A percentile compares a stretch with the other conserved stretches of the same genome.
Conservation (phyloP, 1,140 invertebrate genomes). For the Drosophila serrata region DNA sequence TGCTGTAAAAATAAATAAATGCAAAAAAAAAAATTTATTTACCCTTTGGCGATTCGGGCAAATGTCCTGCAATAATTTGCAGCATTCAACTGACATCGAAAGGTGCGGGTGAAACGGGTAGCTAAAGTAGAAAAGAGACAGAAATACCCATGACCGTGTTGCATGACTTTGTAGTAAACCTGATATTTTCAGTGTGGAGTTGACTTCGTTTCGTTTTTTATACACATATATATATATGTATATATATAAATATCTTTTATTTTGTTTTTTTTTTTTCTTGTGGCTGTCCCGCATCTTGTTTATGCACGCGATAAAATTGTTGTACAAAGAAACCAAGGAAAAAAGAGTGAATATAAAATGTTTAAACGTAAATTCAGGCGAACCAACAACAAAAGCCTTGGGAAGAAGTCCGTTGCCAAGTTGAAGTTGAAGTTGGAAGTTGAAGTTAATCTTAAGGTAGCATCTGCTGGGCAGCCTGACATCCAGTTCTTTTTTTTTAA, state of each 20-base stretch:
- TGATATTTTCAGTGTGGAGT: conserved; percentile 72
- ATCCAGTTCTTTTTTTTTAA: conserved; percentile 34
- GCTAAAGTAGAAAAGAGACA: not conserved
- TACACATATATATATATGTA: not conserved
- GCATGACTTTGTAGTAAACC: conserved; percentile 78
- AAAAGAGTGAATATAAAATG: conserved; percentile 27
- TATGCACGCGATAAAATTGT: conserved; percentile 81
- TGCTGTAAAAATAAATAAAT: conserved; percentile 62
- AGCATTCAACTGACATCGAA: conserved; percentile 60
- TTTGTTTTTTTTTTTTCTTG: conserved; percentile 1
- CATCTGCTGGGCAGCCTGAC: conserved; percentile 68
- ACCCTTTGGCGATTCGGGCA: conserved; percentile 66
- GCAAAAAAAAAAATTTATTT: conserved; percentile 47
- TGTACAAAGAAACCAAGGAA: conserved; percentile 43
- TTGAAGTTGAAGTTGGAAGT: conserved; percentile 4
- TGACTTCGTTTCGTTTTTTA: conserved; percentile 59
- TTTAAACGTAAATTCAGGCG: conserved; percentile 61
- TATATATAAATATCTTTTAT: not conserved
- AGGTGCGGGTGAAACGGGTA: conserved; percentile 19
- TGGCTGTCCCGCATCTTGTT: conserved; percentile 64
- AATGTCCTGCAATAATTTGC: conserved; percentile 80
- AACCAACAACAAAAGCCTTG: conserved; percentile 70
- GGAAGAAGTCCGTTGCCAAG: conserved; percentile 42
- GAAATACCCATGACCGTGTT: conserved; percentile 64
- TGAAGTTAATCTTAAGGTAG: conserved; percentile 75